Evolutionary conservation across 37 sponge, comb jelly and placozoan genomes (phyloP), one percentile per base, ranked within the genome.

Genomic region (Oscarella lobularis): DNA sequence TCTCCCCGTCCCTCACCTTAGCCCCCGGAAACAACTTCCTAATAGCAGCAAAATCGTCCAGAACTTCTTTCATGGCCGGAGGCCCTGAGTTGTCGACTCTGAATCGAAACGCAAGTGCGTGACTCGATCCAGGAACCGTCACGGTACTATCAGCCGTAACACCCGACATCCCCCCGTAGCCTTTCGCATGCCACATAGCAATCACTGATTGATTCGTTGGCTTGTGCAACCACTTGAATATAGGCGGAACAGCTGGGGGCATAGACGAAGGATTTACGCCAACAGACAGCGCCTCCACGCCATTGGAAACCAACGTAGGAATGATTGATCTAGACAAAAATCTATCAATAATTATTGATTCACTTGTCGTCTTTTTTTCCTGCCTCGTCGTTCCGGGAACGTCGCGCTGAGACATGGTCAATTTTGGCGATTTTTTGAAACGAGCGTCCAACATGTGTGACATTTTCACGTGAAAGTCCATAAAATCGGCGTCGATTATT

Each of bases 131-230:
- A 5, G 81, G 81, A 1, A 87, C 84, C 2, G 77, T 74, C 39
- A 87, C 88, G 40, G 74, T 74, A 39, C 75, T 79, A 33, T 65
- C 55, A 30, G 60, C 14, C 20, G 9, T 9, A 9, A 48, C 60
- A 48, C 60, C 60, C 9, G 9, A 20, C 60, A 38, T 39, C 30
- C 82, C 85, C 31, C 85, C 85, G 39, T 88, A 88, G 0, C 89
- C 89, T 36, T 79, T 79, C 0, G 85, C 82, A 69, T 88, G 89
- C 89, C 89, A 88, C 89, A 88, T 88, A 27, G 81, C 89, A 0
- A 88, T 14, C 0, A 84, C 40, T 27, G 75, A 73, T 2, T n/a
- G 29, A 31, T 40, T 55, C 3, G 75, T 75, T 31, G n/a, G 38
- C 6, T 67, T 0, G 66, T 88, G 83, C 20, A 66, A 31, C 89